Conservation (phyloP, 2,797 vertebrate genomes). For the Clamator glandarius region DNA sequence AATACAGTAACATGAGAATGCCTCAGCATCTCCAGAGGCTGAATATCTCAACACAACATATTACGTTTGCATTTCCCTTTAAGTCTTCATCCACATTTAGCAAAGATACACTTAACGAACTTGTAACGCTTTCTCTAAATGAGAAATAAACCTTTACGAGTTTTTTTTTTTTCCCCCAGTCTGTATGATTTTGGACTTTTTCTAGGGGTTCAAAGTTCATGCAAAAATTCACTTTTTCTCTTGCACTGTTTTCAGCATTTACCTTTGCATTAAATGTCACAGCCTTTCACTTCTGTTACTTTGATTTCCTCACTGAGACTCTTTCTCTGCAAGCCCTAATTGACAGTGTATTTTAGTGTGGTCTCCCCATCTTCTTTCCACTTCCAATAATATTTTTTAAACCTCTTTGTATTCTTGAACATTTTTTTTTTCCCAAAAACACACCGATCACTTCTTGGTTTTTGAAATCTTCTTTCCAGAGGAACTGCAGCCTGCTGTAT, state of each 20-base stretch:
- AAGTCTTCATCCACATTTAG: neutral
- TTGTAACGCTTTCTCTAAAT: neutral
- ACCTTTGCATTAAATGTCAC: slow-evolving; percentile 44
- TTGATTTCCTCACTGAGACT: neutral
- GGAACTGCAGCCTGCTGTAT: neutral
- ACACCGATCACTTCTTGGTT: slow-evolving; percentile 33
- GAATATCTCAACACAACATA: neutral
- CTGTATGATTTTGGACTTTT: neutral
- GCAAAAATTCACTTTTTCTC: neutral
- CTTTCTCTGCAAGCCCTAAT: neutral
- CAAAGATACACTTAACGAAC: neutral
- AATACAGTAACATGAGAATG: neutral
- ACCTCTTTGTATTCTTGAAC: neutral
- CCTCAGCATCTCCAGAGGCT: neutral
- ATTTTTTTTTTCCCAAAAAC: neutral
- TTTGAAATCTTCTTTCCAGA: neutral
- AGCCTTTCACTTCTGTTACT: slow-evolving; percentile 57
- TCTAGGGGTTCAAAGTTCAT: neutral
- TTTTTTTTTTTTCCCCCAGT: neutral
- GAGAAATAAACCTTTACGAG: neutral
- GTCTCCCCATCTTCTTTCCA: slow-evolving; percentile 4
- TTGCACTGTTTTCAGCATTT: neutral
- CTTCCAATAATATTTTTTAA: neutral
- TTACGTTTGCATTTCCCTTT: neutral
- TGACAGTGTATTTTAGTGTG: neutral